Evolutionary conservation across 2,888 invertebrate species (phyloP), one percentile per base, ranked within the genome.

Genomic region (Himalopsyche anomala): DNA sequence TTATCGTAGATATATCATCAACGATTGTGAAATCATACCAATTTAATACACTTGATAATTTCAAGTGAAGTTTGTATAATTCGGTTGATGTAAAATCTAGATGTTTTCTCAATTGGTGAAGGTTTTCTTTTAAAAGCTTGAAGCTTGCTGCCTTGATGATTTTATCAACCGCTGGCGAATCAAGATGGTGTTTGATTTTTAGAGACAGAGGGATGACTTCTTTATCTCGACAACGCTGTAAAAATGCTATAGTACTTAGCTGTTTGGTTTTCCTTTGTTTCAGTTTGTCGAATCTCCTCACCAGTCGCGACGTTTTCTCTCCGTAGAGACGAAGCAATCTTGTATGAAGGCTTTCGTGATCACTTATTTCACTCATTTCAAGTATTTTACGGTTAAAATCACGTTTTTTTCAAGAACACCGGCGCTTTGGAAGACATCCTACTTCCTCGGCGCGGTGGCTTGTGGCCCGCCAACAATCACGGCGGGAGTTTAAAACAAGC

Each of bases 1-100:
- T 8, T 28, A 38, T 19, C 19, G 74, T 74, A 74, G 74, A 74
- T 74, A 74, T 74, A 74, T 74, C 74, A 74, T 74, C 74, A 74
- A 74, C 74, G 15, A 74, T 74, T 36, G 74, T 74, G 74, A 74
- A 74, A 74, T 74, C 74, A 74, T 74, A 74, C 38, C 38, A 74
- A 74, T 74, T 74, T 74, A 74, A 74, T 38, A 74, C 36, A 74
- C 74, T 74, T 12, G 74, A 74, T 36, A 74, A 19, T 36, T 36
- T 28, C 38, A 74, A 74, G 38, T 74, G 74, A 36, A 74, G 74
- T 36, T 74, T 74, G 74, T 74, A 74, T 74, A 74, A 74, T 74
- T 74, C 74, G 74, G 74, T 74, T 74, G 74, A 74, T 38, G 74
- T 74, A 74, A 74, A 74, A 74, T 74, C 74, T 38, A 74, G 74